Evolutionary conservation across 2,797 vertebrate species (phyloP).

Genomic region (Manis crassicaudata): DNA sequence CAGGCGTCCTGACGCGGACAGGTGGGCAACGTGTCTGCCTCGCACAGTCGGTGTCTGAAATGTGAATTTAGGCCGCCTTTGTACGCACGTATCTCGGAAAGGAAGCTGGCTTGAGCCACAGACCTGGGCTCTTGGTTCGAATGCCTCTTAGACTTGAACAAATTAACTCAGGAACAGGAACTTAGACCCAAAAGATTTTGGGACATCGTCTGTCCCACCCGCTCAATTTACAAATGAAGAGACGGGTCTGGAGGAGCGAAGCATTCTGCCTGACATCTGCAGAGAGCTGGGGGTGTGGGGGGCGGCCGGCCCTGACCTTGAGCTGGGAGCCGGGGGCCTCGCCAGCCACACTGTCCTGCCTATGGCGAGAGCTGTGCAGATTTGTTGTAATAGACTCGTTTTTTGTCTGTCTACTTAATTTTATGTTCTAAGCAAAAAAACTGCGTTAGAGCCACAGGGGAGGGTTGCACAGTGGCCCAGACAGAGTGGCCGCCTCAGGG

Average conservation of each 20-base stretch:
- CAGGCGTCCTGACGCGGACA: too few species aligned
- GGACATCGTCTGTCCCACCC: not conserved
- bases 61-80: not conserved
- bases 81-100: not conserved
- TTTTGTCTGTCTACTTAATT: not conserved
- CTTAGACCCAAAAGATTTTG: not conserved
- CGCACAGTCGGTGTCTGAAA: not conserved
- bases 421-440: not conserved
- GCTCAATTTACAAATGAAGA: not conserved
- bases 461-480: not conserved
- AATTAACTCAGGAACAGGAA: constrained; percentile 1
- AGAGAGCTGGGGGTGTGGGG: too few species aligned
- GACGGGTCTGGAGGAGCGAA: not conserved
- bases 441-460: not conserved
- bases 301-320: not conserved
- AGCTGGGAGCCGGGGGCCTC: not conserved
- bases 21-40: not conserved
- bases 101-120: not conserved
- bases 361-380: not conserved
- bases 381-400: not conserved
- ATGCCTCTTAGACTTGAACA: not conserved
- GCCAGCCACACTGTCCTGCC: not conserved
- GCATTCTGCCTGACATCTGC: not conserved
- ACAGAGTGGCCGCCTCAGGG: not conserved
- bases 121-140: not conserved